Conservation (phyloP, 2,797 vertebrate genomes). For the Hippocampus kuda region DNA sequence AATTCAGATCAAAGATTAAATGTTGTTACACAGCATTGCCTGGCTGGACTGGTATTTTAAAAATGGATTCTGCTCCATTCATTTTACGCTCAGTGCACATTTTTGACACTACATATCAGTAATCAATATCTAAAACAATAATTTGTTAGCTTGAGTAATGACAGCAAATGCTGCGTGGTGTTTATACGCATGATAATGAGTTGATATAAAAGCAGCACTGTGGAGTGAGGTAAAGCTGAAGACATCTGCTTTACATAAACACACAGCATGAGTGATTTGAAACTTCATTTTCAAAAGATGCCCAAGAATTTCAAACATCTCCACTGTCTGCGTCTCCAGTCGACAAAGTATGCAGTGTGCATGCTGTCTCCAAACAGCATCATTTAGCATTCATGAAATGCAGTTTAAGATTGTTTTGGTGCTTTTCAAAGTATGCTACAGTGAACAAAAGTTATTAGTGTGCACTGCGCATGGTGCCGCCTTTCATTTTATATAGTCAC, state of each 20-base stretch:
- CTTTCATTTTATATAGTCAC: too few relatives aligned
- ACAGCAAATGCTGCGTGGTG: background rate
- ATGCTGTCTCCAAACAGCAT: background rate
- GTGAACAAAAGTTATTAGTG: background rate
- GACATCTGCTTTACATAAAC: slow-evolving; percentile 4
- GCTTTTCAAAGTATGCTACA: background rate
- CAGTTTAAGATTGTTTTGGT: background rate
- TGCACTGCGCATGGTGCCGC: too few relatives aligned
- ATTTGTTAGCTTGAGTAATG: too few relatives aligned
- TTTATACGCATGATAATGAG: background rate
- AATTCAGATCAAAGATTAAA: too few relatives aligned
- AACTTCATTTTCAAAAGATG: background rate
- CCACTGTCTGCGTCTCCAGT: background rate
- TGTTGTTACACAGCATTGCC: too few relatives aligned
- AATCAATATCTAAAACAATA: background rate
- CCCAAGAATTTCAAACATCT: background rate
- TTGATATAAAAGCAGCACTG: background rate
- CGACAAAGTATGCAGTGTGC: background rate
- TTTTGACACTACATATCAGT: background rate
- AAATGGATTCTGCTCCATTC: too few relatives aligned
- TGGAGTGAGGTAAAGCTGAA: background rate
- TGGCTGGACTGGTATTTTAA: too few relatives aligned
- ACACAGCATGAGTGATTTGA: background rate
- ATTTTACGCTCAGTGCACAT: too few relatives aligned
- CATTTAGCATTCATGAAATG: background rate